Evolutionary conservation across 2,888 invertebrate species (phyloP), one percentile per base, ranked within the genome.

Genomic region (Dynastes tityus): DNA sequence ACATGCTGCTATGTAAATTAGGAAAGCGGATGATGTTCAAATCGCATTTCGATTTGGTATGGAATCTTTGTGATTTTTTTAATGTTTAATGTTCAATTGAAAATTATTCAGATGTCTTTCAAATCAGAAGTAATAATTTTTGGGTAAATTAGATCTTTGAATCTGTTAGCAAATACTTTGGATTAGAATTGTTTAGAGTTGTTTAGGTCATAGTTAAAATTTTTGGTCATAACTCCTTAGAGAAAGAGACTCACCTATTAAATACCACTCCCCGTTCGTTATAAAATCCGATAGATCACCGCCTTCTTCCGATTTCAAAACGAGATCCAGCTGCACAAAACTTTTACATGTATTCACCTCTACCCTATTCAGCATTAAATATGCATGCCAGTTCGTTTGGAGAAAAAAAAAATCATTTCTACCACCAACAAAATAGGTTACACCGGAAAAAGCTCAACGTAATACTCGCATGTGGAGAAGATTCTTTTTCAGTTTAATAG

Each of bases 191-290:
- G 16, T 16, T 58, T 58, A 8, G 45, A 45, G 45, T 45, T 61
- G 16, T 51, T 64, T 45, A 49, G 16, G 16, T 22, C 27, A 16
- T 13, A 67, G 22, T 5, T 8, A 27, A 16, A 16, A 58, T 16
- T 58, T 16, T 27, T 32, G 9, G n/a, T 11, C 11, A 2, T 29
- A 64, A 64, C 9, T 64, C 6, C n/a, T 13, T 5, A 2, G 3
- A 37, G 29, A 32, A 32, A 53, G 2, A 40, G 16, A 90, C 95
- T 94, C 91, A 98, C 98, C 98, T 91, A 99, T 94, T 88, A 99
- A 93, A 91, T 98, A 97, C 98, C 99, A 99, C 91, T 99, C 99
- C 87, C 99, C 99, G 89, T 99, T 99, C 86, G 96, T 96, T 89
- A 99, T 98, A 93, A 98, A 99, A 91, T 96, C 97, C 86, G 97